A percentile compares a stretch with the other conserved stretches of the same genome.
Conservation (phyloP, 2,888 invertebrate genomes). For the Melinopterus prodromus region DNA sequence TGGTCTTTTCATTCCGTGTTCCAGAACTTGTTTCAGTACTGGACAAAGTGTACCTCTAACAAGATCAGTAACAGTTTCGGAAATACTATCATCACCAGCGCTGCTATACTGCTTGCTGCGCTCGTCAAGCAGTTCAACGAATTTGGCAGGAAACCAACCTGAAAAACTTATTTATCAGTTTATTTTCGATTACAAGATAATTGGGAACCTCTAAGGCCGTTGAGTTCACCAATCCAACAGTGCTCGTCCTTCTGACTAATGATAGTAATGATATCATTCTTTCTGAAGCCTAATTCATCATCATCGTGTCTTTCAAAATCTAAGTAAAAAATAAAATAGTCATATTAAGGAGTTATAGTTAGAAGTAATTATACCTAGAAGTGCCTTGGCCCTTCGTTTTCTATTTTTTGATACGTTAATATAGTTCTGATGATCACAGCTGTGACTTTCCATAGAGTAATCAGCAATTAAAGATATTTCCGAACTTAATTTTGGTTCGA, state of each 20-base stretch:
- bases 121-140: constrained; percentile 96
- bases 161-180: background rate
- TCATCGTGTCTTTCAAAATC: constrained; percentile 98
- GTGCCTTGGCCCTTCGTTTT: constrained; percentile 91
- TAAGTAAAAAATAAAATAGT: constrained; percentile 45
- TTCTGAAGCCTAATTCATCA: constrained; percentile 97
- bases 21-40: constrained; percentile 90
- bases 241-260: constrained; percentile 98
- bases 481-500: constrained; percentile 85
- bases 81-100: constrained; percentile 97
- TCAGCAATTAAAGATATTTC: constrained; percentile 88
- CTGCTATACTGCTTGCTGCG: constrained; percentile 89
- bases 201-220: constrained; percentile 79
- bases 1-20: constrained; percentile 94
- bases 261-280: constrained; percentile 98
- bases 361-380: constrained; percentile 62
- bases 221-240: constrained; percentile 98
- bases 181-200: constrained; percentile 10
- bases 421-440: constrained; percentile 92
- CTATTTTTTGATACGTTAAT: constrained; percentile 91
- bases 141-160: constrained; percentile 96
- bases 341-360: constrained; percentile 9
- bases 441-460: constrained; percentile 95
- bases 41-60: constrained; percentile 94
- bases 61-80: constrained; percentile 95